These are phyloP conservation scores for Lagorchestes hirsutus DNA, from an alignment of 2,797 vertebrate genomes.

Conservation along the genomic window DNA sequence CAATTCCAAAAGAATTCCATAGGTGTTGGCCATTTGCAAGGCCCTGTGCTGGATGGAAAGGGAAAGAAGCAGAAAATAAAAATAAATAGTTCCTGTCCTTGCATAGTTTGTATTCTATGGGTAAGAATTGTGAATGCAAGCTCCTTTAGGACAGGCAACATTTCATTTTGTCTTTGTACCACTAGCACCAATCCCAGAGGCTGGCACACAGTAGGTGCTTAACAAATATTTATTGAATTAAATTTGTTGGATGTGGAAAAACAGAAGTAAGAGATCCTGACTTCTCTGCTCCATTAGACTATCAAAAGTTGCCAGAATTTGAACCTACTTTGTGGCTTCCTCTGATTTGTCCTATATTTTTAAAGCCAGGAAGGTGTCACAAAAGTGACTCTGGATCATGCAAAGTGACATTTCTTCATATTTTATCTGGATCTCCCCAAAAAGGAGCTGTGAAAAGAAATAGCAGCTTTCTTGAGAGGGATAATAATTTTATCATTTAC, in stretches of 20 bases:
- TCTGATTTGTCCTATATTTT: slow-evolving; percentile 67
- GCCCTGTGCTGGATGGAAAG: neutral
- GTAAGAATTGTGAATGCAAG: neutral
- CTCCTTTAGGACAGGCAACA: neutral
- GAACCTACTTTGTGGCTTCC: slow-evolving; percentile 70
- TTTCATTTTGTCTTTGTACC: neutral
- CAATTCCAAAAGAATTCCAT: neutral
- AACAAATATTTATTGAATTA: neutral
- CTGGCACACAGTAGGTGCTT: neutral
- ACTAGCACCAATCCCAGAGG: neutral
- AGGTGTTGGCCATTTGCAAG: neutral
- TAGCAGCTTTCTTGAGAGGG: slow-evolving; percentile 77
- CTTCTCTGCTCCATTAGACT: slow-evolving; percentile 63
- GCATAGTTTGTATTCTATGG: neutral
- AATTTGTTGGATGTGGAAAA: slow-evolving; percentile 45
- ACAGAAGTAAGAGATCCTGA: slow-evolving; percentile 57
- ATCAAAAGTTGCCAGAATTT: slow-evolving; percentile 64
- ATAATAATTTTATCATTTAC: slow-evolving; percentile 82
- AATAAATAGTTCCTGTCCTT: no score
- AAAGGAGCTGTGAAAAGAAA: slow-evolving; percentile 78
- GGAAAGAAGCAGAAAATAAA: neutral
- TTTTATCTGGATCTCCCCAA: slow-evolving; percentile 81
- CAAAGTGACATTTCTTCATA: slow-evolving; percentile 82
- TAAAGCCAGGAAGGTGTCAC: slow-evolving; percentile 73
- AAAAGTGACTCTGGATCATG: slow-evolving; percentile 76